Conservation (phyloP, 2,888 invertebrate species). For the Yponomeuta malinellus region DNA sequence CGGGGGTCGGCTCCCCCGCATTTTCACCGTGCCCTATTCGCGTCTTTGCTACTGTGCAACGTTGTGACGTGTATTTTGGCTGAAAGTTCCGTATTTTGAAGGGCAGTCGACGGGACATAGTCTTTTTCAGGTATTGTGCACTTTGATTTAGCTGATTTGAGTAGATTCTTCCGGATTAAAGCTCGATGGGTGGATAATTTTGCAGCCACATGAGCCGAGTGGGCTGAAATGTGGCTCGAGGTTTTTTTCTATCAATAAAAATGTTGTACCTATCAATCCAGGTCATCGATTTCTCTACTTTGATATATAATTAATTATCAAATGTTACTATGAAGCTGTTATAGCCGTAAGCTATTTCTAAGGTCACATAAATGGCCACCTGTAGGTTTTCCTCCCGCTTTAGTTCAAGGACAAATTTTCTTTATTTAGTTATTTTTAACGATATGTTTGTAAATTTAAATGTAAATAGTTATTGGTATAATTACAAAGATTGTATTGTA, state of each 20-base stretch:
- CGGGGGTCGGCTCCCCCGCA: slow-evolving; percentile 31
- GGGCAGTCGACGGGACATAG: background rate
- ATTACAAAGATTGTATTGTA: too few species aligned
- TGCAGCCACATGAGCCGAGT: background rate
- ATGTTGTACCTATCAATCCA: too few species aligned
- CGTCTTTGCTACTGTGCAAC: slow-evolving; percentile 1
- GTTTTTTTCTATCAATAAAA: background rate
- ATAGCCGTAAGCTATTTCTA: background rate
- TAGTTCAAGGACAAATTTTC: background rate
- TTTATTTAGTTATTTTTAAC: too few species aligned
- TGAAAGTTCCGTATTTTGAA: background rate
- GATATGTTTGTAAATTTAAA: too few species aligned
- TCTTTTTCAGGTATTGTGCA: background rate
- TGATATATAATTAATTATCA: background rate
- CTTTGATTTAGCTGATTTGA: background rate
- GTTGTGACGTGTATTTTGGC: slow-evolving; percentile 4
- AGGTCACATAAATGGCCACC: background rate
- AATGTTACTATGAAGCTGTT: background rate
- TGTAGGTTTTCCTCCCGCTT: background rate
- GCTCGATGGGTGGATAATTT: background rate
- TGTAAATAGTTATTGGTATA: too few species aligned
- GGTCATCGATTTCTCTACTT: too few species aligned
- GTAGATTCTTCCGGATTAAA: background rate
- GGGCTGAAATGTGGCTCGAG: background rate
- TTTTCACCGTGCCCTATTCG: background rate